Evolutionary conservation across 2,888 invertebrate genomes (phyloP), one percentile per base, ranked within the genome.

Genomic region (Pandemis heparana): DNA sequence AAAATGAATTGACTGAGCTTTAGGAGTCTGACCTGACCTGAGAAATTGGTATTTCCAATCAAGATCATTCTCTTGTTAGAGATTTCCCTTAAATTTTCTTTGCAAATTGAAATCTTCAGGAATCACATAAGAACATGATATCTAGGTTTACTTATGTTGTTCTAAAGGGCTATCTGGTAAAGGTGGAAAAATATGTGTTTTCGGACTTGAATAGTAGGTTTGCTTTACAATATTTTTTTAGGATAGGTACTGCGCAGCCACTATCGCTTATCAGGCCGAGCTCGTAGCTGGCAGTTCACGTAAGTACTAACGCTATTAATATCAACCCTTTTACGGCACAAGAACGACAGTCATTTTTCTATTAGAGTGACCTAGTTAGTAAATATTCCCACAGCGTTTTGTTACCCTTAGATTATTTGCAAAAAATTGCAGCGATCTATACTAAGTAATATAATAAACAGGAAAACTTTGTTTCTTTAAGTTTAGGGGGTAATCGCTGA

Each of bases 251-350:
- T 12, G 51, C 51, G 14, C 61, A n/a, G n/a, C 43, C 43, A 41
- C 67, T 43, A 18, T 12, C 18, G 12, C 69, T 51, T 69, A 51
- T 53, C 69, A 8, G 60, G 38, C 5, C 38, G 23, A 23, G 48
- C 61, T 4, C 48, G 61, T 14, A 51, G 61, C 41, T 39, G 39
- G 18, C 69, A 51, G 48, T 51, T 63, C 43, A 32, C 23, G 8
- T 53, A 41, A 53, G 32, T 41, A 70, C 62, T n/a, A 41, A 14
- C 23, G 32, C 59, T 60, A 46, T 51, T 65, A 38, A 65, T 68
- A 48, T 68, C 60, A 46, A 68, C 68, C 46, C 46, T 32, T 61
- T 68, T 68, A 38, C 43, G 8, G 46, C 10, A 46, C 10, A 7
- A 38, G 38, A 67, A 43, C 23, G 67, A 41, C 53, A 12, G 41